Conservation (phyloP, 2,888 invertebrate genomes). For the Drosophila macrothrix region DNA sequence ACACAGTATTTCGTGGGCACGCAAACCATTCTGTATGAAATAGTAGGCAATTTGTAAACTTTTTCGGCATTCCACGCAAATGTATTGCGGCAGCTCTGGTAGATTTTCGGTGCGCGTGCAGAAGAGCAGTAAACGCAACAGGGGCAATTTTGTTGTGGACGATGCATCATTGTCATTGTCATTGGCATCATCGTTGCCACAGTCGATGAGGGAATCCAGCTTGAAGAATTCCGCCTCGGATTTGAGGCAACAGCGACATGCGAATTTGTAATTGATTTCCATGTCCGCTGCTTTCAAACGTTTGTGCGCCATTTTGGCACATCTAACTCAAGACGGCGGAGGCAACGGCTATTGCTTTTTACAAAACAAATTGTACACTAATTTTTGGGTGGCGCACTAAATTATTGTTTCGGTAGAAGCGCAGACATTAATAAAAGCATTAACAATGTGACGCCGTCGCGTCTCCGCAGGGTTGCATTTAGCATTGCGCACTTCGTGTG, state of each 20-base stretch:
- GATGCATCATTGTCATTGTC: constrained; percentile 26
- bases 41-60: constrained; percentile 77
- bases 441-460: constrained; percentile 48
- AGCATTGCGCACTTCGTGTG: constrained; percentile 16
- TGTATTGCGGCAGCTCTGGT: constrained; percentile 69
- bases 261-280: constrained; percentile 66
- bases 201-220: constrained; percentile 67
- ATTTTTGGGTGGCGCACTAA: constrained; percentile 16
- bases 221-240: constrained; percentile 75
- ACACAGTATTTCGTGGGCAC: constrained; percentile 78
- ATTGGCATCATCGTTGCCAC: constrained; percentile 2
- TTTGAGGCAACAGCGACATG: constrained; percentile 81
- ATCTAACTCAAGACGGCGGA: constrained; percentile 9
- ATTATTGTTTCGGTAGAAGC: constrained; percentile 38
- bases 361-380: constrained; percentile 26
- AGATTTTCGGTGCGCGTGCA: constrained; percentile 71
- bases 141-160: constrained; percentile 50
- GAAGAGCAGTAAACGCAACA: constrained; percentile 72
- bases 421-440: constrained; percentile 45
- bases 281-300: constrained; percentile 42
- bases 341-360: constrained; percentile 16
- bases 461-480: constrained; percentile 29
- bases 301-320: constrained; percentile 55
- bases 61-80: constrained; percentile 76
- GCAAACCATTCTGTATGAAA: constrained; percentile 74